Base-by-base conservation (phyloP, 2,113 vertebrate genomes). In the Planiliza haematocheilus region DNA sequence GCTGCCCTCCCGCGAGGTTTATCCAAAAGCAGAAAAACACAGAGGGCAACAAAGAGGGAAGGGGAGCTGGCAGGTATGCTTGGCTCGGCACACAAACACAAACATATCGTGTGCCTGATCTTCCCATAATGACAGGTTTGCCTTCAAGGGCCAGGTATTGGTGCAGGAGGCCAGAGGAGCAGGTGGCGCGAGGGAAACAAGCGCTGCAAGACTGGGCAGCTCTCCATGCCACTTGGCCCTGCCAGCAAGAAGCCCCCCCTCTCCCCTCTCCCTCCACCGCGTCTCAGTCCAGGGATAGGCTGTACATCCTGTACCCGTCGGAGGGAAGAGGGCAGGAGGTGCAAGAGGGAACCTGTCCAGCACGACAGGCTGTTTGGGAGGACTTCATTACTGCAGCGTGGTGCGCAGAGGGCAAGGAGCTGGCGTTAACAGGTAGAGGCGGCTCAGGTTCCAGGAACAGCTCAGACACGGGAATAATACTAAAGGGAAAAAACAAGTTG, bases 121-220 rank as follows among this genome's bases (percentile, higher is more conserved):
- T 77, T 50, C 24, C 48, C 16, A 83, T 75, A 74, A 86, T 75
- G 81, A 76, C 83, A 86, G 69, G 43, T 79, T 80, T 74, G 68
- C 51, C 53, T 73, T 70, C 50, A 48, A 43, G 72, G 71, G 76
- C 86, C 83, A 76, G 68, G 82, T 76, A 80, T 37, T 36, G 7
- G 68, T 66, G 82, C 82, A 81, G 85, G 75, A 80, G 83, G 87
- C 62, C 81, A 80, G 55, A 64, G 55, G 69, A 90, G 75, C 88
- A 91, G 86, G 86, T 90, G 87, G 81, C 21, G 16, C 70, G 24
- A 56, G 46, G 74, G 77, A 82, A 68, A 79, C 71, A 8, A 72
- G 70, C 71, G 37, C 39, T 49, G 65, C 78, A 39, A 41, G 36
- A 45, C 66, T 10, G 71, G 67, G 73, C 78, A 69, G 66, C 17